Base-by-base conservation (phyloP, 2,888 invertebrate genomes). In the Erynnis tages region DNA sequence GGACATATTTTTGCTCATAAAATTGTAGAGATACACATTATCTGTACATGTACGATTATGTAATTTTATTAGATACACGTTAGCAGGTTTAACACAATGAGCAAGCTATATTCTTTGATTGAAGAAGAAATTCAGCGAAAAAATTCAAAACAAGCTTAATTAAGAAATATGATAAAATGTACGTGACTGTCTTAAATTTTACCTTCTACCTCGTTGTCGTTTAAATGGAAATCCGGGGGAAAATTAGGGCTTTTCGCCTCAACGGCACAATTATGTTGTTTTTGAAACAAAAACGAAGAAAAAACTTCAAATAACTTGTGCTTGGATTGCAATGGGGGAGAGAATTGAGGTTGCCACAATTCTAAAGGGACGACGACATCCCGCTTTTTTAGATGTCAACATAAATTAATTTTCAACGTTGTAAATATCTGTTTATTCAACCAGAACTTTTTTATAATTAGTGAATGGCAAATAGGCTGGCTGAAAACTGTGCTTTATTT, bases 161-260 rank as follows among this genome's bases (percentile, higher is more conserved):
- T 63, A 73, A 70, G 74, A 74, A 77, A 64, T 72, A 72, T 69
- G 70, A 71, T 73, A 73, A 74, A 73, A 69, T 68, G 71, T 71
- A 76, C 80, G 79, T 83, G 80, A 67, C 70, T 66, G 65, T 66
- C 69, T 70, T 73, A 71, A 76, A 75, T 76, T 72, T 67, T 66
- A 71, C 64, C 75, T 78, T 79, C 77, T 73, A 75, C 71, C 72
- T 74, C 65, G 67, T 72, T 73, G 72, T 75, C 74, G 73, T 73
- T 72, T 73, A 72, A 70, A 73, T 67, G 71, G 70, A 73, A 67
- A 68, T 63, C 70, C 65, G 72, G 66, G 67, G 71, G 67, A 68
- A 73, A 76, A 75, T 74, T 73, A 71, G 71, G 69, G 71, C 62
- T 65, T 72, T 75, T 72, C 61, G 69, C 71, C 66, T 67, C 66